Conservation (phyloP, 2,797 vertebrate species). For the Cossypha niveicapilla region DNA sequence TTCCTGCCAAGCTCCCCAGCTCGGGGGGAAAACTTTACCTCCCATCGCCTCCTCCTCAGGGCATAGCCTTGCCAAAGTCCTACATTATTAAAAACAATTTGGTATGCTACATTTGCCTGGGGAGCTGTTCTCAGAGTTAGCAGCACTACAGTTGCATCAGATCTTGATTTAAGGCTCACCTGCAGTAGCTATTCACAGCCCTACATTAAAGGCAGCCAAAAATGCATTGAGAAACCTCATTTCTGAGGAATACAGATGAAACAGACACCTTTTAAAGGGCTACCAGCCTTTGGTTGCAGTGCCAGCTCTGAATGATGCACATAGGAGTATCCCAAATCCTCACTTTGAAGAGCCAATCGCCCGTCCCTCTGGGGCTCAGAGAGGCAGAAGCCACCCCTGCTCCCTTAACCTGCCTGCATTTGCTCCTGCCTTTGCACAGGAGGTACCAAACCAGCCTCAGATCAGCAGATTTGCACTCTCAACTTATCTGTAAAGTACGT, state of each 20-base stretch:
- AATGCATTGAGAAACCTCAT: not conserved
- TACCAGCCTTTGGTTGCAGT: not conserved
- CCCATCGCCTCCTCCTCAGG: not conserved
- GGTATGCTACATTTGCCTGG: not conserved
- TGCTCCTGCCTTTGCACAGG: not conserved
- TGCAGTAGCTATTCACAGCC: not conserved
- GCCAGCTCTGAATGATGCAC: not conserved
- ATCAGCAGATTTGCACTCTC: not conserved
- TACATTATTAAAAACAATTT: not conserved
- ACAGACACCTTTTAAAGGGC: not conserved
- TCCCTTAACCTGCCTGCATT: not conserved
- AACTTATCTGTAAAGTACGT: accelerated
- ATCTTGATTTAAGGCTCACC: not conserved
- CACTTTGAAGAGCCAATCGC: not conserved
- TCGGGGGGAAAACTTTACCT: not conserved
- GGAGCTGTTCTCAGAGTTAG: not conserved
- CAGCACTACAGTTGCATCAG: not conserved
- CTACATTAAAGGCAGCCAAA: not conserved
- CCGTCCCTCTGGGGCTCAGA: not conserved
- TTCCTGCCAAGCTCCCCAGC: not conserved
- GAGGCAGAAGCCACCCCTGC: not conserved
- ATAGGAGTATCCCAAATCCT: not conserved
- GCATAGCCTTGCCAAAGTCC: not conserved
- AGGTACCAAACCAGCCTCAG: not conserved
- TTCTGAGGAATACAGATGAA: not conserved